Evolutionary conservation across 1,140 invertebrate species (phyloP).

Genomic region (Reticulitermes speratus): DNA sequence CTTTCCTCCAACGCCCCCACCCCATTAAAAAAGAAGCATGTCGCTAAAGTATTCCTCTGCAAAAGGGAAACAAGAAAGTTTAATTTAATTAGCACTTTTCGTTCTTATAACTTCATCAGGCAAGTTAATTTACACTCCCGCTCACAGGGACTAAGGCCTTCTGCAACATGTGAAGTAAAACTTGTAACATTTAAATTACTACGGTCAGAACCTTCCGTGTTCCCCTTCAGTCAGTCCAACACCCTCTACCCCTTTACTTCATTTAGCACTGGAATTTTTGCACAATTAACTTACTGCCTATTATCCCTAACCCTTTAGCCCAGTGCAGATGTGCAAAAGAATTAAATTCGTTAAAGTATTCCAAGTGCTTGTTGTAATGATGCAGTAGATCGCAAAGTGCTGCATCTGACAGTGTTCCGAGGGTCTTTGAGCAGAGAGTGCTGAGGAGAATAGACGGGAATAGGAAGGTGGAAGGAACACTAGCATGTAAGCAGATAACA

Average conservation of each 20-base stretch:
- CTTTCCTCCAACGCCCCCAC: no score
- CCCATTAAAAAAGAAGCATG: background rate
- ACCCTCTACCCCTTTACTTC: background rate
- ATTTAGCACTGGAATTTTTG: slow-evolving; percentile 1
- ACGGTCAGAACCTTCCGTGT: background rate
- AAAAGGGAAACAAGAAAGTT: background rate
- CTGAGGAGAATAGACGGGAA: no score
- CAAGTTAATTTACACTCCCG: background rate
- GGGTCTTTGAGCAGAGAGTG: no score
- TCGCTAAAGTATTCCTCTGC: background rate
- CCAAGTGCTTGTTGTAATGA: background rate
- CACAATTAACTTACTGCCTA: background rate
- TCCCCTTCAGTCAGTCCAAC: background rate
- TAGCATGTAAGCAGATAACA: no score
- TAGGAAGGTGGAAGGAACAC: no score
- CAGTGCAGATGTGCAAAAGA: background rate
- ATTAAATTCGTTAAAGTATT: background rate
- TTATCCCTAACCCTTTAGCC: background rate
- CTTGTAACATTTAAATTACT: slow-evolving; percentile 14
- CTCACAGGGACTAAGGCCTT: background rate
- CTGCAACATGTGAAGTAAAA: background rate
- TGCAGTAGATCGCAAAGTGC: background rate
- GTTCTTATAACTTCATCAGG: background rate
- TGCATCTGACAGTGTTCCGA: no score
- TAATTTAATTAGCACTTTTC: background rate